Conservation (phyloP, 2,888 invertebrate species). For the Zhengitettix transpicula region DNA sequence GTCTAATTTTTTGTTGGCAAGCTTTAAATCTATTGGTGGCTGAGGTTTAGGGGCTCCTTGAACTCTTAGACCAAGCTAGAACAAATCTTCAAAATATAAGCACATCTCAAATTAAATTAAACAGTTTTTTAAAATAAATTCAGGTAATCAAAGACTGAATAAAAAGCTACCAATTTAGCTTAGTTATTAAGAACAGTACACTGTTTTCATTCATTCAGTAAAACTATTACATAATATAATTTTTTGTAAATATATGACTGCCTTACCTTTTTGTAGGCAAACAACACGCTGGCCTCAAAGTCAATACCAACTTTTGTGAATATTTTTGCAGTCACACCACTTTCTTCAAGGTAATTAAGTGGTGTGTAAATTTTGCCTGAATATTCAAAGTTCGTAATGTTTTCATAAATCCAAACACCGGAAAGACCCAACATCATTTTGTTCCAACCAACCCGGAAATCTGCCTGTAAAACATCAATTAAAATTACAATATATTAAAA, state of each 20-base stretch:
- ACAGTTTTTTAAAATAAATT: background rate
- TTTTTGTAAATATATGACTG: background rate
- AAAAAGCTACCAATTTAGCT: background rate
- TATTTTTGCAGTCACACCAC: slow-evolving; percentile 55
- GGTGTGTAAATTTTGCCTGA: slow-evolving; percentile 63
- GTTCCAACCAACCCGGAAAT: slow-evolving; percentile 62
- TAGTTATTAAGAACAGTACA: background rate
- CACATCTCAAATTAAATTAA: background rate
- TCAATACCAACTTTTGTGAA: slow-evolving; percentile 20
- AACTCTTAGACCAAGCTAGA: slow-evolving; percentile 26
- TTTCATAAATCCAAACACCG: slow-evolving; percentile 57
- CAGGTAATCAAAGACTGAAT: background rate
- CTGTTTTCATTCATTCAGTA: background rate
- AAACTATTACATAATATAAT: background rate
- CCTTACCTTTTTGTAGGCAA: slow-evolving; percentile 6
- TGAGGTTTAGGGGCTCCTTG: slow-evolving; percentile 13
- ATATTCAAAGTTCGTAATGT: slow-evolving; percentile 56
- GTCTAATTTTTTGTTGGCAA: slow-evolving; percentile 10
- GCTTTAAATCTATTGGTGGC: slow-evolving; percentile 1
- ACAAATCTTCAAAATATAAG: background rate
- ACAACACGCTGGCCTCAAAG: slow-evolving; percentile 2
- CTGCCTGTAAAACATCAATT: slow-evolving; percentile 32
- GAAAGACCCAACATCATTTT: slow-evolving; percentile 56
- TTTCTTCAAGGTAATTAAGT: slow-evolving; percentile 58
- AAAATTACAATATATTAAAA: background rate